These are phyloP conservation scores for Siderastrea radians DNA, from an alignment of 92 coral and sea anemone genomes.

Conservation along the genomic window DNA sequence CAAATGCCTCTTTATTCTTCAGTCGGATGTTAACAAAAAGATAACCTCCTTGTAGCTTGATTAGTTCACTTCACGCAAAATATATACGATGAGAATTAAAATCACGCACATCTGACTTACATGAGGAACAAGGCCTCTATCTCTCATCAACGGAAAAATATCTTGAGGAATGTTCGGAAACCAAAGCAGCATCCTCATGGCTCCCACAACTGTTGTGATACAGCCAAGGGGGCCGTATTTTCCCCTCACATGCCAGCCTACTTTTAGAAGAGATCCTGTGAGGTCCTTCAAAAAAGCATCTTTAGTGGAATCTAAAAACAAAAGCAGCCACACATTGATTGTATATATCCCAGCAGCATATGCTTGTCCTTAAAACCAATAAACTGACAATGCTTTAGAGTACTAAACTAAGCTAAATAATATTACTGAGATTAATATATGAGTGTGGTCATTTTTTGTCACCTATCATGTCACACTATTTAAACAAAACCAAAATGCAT, in stretches of 20 bases:
- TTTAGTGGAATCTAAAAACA: slow-evolving; percentile 56
- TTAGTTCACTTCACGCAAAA: no score
- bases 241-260: slow-evolving; percentile 92
- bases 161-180: slow-evolving; percentile 81
- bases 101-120: slow-evolving; percentile 54
- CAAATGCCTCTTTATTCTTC: no score
- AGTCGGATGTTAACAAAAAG: no score
- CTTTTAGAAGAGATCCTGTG: slow-evolving; percentile 68
- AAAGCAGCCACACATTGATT: background rate
- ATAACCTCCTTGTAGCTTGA: no score
- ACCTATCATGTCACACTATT: background rate
- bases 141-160: slow-evolving; percentile 74
- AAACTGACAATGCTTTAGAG: no score
- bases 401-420: no score
- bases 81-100: no score
- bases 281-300: slow-evolving; percentile 81
- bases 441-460: no score
- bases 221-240: slow-evolving; percentile 97
- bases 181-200: slow-evolving; percentile 76
- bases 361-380: no score
- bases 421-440: no score
- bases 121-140: slow-evolving; percentile 87
- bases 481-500: background rate
- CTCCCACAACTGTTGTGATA: slow-evolving; percentile 85
- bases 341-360: no score